Conservation (phyloP, 2,888 invertebrate species). For the Scrobipalpa atriplicella region DNA sequence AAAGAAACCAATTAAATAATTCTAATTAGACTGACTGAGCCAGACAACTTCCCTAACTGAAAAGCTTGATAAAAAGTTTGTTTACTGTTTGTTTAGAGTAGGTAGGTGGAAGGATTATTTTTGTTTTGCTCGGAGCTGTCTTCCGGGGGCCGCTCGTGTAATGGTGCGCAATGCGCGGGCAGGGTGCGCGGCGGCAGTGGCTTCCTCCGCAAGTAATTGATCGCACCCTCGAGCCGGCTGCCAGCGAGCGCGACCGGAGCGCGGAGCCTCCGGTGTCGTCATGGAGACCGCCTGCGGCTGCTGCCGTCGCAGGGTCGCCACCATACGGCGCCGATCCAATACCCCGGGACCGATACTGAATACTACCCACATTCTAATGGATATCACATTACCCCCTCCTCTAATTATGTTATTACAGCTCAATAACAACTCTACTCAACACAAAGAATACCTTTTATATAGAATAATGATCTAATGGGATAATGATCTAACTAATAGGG, state of each 20-base stretch:
- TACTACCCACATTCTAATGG: conserved; percentile 31
- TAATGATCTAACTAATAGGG: conserved; percentile 6
- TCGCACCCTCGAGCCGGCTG: conserved; percentile 51
- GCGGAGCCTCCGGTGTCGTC: conserved; percentile 65
- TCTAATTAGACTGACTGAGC: not conserved
- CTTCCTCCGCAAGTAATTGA: conserved; percentile 70
- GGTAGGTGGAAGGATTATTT: conserved; percentile 20
- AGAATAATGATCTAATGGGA: conserved; percentile 7
- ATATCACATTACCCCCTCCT: conserved; percentile 24
- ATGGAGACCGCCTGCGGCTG: conserved; percentile 72
- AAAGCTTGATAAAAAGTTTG: not conserved
- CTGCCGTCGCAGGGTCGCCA: conserved; percentile 63
- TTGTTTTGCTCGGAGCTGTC: conserved; percentile 28
- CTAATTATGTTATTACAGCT: conserved; percentile 25
- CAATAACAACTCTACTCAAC: conserved; percentile 19
- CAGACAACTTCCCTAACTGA: not conserved
- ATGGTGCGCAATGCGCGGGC: conserved; percentile 44
- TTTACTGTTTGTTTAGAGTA: conserved; percentile 7
- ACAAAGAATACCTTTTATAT: conserved; percentile 18
- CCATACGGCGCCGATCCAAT: conserved; percentile 48
- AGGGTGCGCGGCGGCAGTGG: conserved; percentile 46
- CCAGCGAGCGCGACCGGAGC: conserved; percentile 48
- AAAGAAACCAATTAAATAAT: too few species aligned
- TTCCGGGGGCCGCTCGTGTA: conserved; percentile 34
- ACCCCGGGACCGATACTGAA: conserved; percentile 36